A percentile compares a stretch with the other conserved stretches of the same genome.
Conservation (phyloP, 2,113 vertebrate genomes). For the Osmerus eperlanus region DNA sequence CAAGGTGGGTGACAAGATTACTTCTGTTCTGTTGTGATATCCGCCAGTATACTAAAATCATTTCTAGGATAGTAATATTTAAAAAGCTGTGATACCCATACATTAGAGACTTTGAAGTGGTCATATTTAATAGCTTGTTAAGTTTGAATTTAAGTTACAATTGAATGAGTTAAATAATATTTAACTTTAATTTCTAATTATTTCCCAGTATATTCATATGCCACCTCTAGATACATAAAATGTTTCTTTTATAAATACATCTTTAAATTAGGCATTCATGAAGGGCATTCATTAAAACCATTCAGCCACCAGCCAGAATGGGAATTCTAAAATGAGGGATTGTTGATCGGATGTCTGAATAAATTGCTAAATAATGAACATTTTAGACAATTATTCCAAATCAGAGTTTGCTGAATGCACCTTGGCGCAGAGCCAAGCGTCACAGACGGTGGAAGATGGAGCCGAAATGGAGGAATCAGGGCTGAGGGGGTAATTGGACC, state of each 20-base stretch:
- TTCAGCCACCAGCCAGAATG: slow-evolving; percentile 24
- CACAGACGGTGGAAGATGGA: slow-evolving; percentile 39
- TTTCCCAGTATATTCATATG: no score
- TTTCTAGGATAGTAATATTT: no score
- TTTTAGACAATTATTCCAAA: slow-evolving; percentile 53
- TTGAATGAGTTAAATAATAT: no score
- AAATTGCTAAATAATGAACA: slow-evolving; percentile 55
- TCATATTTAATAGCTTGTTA: no score
- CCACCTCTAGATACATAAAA: no score
- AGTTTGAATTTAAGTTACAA: no score
- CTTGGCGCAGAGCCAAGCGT: slow-evolving; percentile 48
- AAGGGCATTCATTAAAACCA: background rate
- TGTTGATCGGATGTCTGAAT: slow-evolving; percentile 45
- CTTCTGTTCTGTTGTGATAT: slow-evolving; percentile 12
- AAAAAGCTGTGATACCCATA: no score
- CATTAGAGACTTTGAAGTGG: no score
- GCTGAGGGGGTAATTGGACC: slow-evolving; percentile 51
- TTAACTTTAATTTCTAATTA: no score
- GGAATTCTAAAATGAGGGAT: slow-evolving; percentile 31
- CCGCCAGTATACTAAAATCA: background rate
- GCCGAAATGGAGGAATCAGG: background rate
- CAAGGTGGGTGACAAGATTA: slow-evolving; percentile 8
- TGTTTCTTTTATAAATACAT: background rate
- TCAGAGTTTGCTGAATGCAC: slow-evolving; percentile 48
- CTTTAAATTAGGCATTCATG: background rate